Percentiles rank a stretch among this genome's conserved stretches.
phyloP scores from a whole-genome alignment of 2,113 vertebrate species.

The Ramphastos sulfuratus region DNA sequence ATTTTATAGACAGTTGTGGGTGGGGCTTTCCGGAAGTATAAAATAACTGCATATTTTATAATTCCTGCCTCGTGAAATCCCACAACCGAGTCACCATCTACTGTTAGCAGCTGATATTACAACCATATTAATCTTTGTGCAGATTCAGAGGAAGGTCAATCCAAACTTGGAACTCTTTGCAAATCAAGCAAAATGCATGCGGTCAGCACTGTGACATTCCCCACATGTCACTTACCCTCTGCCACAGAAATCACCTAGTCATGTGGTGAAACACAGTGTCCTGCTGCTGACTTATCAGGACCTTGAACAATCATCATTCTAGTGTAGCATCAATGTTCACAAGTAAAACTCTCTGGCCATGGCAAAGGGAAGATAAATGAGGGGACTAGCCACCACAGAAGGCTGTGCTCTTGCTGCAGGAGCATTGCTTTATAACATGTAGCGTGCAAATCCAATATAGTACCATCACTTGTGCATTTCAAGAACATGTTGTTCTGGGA shows the following conservation, averaged over 20 bases:
- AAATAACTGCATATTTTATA: no score
- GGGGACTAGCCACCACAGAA: neutral
- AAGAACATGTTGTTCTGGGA: neutral
- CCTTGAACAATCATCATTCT: neutral
- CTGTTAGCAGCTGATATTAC: neutral
- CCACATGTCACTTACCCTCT: neutral
- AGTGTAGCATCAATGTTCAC: neutral
- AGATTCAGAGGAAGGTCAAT: neutral
- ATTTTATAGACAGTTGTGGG: no score
- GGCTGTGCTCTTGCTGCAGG: neutral
- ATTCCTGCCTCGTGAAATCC: no score
- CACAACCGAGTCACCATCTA: neutral
- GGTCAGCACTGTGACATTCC: neutral
- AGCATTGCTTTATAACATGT: neutral
- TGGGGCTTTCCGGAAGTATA: no score
- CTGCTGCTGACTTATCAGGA: neutral
- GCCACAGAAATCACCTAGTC: neutral
- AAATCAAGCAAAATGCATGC: neutral
- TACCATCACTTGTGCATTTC: neutral
- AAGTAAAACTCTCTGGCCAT: neutral
- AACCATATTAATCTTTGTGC: neutral
- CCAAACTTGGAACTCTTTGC: neutral
- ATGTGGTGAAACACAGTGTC: accelerated
- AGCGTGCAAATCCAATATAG: neutral
- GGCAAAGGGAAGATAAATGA: neutral